Percentiles rank a stretch among this genome's conserved stretches.
phyloP scores from a whole-genome alignment of 2,888 invertebrate genomes.

The Sphaeridia pumilis region DNA sequence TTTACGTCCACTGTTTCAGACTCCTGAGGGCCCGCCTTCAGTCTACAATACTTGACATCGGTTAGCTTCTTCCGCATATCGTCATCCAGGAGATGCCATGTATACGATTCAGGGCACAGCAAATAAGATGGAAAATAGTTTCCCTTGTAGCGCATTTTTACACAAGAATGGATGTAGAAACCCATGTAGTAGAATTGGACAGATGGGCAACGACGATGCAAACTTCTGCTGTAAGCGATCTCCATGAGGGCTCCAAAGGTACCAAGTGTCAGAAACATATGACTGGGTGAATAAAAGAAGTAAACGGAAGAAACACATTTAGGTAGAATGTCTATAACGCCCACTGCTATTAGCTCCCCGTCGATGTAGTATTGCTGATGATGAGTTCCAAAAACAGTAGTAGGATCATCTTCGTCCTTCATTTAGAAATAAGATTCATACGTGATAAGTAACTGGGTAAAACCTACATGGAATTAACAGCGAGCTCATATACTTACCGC shows the following conservation, averaged over 20 bases:
- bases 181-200: slow-evolving; percentile 94
- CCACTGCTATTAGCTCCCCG: slow-evolving; percentile 83
- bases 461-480: no score
- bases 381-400: slow-evolving; percentile 69
- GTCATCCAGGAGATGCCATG: slow-evolving; percentile 51
- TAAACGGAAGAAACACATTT: slow-evolving; percentile 91
- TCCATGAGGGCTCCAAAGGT: slow-evolving; percentile 89
- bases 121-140: slow-evolving; percentile 75
- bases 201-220: slow-evolving; percentile 49
- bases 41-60: slow-evolving; percentile 56
- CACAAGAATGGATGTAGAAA: slow-evolving; percentile 90
- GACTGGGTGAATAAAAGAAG: slow-evolving; percentile 95
- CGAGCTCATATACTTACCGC: not conserved
- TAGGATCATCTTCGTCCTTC: not conserved
- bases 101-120: slow-evolving; percentile 82
- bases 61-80: slow-evolving; percentile 63
- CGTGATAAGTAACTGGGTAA: not conserved
- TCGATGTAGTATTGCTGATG: slow-evolving; percentile 96
- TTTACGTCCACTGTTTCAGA: not conserved
- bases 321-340: slow-evolving; percentile 90
- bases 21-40: no score
- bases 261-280: slow-evolving; percentile 72
- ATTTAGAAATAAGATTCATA: no score
- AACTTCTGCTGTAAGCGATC: slow-evolving; percentile 62
- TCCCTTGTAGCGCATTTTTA: slow-evolving; percentile 97